These are phyloP conservation scores for Eptatretus burgeri DNA, from an alignment of 2,113 vertebrate species.

Conservation along the genomic window DNA sequence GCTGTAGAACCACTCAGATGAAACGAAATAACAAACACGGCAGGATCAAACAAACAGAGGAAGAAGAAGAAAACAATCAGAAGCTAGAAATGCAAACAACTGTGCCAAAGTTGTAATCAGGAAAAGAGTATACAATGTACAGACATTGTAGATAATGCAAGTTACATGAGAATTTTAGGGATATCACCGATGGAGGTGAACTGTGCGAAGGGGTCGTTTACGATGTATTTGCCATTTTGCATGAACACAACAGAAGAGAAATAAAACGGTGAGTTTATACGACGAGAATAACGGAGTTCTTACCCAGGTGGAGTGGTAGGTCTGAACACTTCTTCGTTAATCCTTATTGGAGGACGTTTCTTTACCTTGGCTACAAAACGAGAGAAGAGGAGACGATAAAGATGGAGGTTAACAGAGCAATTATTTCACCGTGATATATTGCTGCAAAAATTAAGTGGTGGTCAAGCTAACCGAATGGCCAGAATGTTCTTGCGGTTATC, in stretches of 20 bases:
- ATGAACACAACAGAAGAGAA: too few species aligned
- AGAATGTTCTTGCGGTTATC: too few species aligned
- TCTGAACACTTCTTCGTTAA: neutral
- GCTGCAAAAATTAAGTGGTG: too few species aligned
- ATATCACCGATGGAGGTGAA: too few species aligned
- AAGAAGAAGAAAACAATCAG: neutral
- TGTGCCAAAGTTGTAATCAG: neutral
- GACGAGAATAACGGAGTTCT: neutral
- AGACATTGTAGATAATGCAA: neutral
- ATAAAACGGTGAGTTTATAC: neutral
- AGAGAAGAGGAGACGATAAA: neutral
- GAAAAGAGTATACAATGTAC: neutral
- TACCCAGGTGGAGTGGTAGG: neutral
- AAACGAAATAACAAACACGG: neutral
- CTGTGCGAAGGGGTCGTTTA: too few species aligned
- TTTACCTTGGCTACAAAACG: neutral
- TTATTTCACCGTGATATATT: too few species aligned
- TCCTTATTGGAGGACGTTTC: neutral
- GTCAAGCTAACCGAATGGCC: too few species aligned
- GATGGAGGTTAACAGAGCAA: too few species aligned
- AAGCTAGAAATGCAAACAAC: neutral
- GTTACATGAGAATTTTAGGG: neutral
- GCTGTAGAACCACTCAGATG: constrained; percentile 12
- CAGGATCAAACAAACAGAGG: neutral
- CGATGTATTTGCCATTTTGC: too few species aligned